A percentile compares a stretch with the other conserved stretches of the same genome.
These are phyloP conservation scores for Peromyscus melanophrys DNA, from an alignment of 2,797 vertebrate species.

Conservation along the genomic window DNA sequence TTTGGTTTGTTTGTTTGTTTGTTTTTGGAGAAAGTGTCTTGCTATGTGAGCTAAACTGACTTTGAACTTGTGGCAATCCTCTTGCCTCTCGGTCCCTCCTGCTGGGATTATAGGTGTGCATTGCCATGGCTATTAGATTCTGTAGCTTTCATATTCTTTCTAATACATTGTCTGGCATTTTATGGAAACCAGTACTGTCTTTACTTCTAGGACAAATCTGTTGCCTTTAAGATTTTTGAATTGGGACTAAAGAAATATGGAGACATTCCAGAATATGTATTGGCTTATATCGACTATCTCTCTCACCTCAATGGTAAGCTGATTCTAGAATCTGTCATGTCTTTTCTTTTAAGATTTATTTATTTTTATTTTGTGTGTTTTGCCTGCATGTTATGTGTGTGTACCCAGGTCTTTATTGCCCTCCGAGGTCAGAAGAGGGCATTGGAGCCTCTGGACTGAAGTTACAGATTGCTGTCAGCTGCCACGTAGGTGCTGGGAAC, in stretches of 20 bases:
- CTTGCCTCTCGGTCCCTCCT: background rate
- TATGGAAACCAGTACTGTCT: slow-evolving; percentile 62
- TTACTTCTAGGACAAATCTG: slow-evolving; percentile 96
- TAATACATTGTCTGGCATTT: slow-evolving; percentile 49
- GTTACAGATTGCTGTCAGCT: background rate
- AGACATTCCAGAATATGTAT: slow-evolving; percentile 99
- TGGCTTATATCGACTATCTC: slow-evolving; percentile 99
- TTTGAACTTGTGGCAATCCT: background rate
- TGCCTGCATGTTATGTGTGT: background rate
- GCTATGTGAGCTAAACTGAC: background rate
- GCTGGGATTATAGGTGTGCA: background rate
- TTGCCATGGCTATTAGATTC: background rate
- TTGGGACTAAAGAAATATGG: slow-evolving; percentile 99
- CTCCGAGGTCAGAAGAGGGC: background rate
- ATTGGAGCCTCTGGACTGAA: background rate
- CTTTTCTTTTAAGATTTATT: background rate
- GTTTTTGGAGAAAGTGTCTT: background rate
- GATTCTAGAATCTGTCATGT: slow-evolving; percentile 45
- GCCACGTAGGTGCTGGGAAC: background rate
- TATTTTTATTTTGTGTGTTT: background rate
- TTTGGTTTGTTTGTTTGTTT: background rate
- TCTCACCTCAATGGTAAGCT: slow-evolving; percentile 98
- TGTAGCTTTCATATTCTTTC: slow-evolving; percentile 58
- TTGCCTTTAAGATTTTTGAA: slow-evolving; percentile 99
- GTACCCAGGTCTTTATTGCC: background rate